A percentile compares a stretch with the other conserved stretches of the same genome.
Conservation (phyloP, 2,797 vertebrate genomes). For the Vultur gryphus region DNA sequence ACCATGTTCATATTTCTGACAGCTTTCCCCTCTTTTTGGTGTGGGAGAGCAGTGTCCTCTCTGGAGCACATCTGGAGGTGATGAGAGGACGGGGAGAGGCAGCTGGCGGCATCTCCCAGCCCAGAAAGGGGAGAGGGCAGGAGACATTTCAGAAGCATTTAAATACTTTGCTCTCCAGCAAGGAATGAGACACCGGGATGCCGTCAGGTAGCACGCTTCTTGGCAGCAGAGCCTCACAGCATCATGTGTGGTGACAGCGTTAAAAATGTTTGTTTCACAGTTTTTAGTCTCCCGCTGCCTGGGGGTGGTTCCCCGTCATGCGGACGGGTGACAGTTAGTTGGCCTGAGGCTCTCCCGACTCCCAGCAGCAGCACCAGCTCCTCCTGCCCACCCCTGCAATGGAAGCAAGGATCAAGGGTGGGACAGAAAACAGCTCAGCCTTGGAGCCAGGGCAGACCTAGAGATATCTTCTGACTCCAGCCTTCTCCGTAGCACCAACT, state of each 20-base stretch:
- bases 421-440: neutral
- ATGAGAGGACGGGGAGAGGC: neutral
- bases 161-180: neutral
- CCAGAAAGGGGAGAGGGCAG: neutral
- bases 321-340: neutral
- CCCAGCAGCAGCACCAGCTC: neutral
- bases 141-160: neutral
- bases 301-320: neutral
- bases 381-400: neutral
- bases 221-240: neutral
- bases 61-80: neutral
- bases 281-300: neutral
- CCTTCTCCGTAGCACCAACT: neutral
- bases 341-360: neutral
- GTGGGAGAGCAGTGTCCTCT: neutral
- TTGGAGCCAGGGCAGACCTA: neutral
- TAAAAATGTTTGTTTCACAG: slow-evolving; percentile 3
- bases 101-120: neutral
- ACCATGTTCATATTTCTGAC: neutral
- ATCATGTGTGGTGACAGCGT: neutral
- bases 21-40: neutral
- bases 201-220: neutral
- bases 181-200: neutral
- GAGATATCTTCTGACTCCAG: neutral
- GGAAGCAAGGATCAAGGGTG: neutral